Evolutionary conservation across 2,888 invertebrate species (phyloP).

Genomic region (Seira ritae): DNA sequence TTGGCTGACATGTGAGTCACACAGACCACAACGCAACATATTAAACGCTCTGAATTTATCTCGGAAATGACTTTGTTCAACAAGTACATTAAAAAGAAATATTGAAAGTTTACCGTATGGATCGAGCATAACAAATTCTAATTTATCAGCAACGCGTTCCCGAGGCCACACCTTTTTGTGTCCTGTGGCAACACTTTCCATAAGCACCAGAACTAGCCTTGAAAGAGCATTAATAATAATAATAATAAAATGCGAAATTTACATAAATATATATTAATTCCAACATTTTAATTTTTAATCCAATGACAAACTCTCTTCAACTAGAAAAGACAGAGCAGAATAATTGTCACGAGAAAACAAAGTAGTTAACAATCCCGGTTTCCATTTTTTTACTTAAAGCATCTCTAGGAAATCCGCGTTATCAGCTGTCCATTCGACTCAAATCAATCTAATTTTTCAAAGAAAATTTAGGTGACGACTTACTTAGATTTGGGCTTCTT

Average conservation of each 20-base stretch:
- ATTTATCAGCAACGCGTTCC: constrained; percentile 86
- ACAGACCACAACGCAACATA: too few species aligned
- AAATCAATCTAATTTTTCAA: neutral
- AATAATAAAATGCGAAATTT: constrained; percentile 19
- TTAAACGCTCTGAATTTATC: too few species aligned
- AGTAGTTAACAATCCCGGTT: too few species aligned
- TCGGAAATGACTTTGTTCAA: too few species aligned
- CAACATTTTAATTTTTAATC: neutral
- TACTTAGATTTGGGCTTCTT: constrained; percentile 88
- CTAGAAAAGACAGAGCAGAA: too few species aligned
- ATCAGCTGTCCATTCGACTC: neutral
- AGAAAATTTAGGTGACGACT: constrained; percentile 75
- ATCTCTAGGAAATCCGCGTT: too few species aligned
- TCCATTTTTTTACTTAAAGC: too few species aligned
- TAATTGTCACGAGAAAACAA: too few species aligned
- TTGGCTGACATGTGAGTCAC: too few species aligned
- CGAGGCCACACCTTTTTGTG: constrained; percentile 82
- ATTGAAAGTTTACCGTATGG: constrained; percentile 84
- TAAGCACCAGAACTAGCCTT: constrained; percentile 85
- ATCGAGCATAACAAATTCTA: constrained; percentile 85
- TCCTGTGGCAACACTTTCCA: constrained; percentile 88
- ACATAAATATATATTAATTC: neutral
- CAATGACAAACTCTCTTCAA: neutral
- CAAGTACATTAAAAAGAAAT: too few species aligned
- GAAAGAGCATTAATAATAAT: too few species aligned